phyloP scores from a whole-genome alignment of 2,888 invertebrate species.

The Saturnia pavonia region DNA sequence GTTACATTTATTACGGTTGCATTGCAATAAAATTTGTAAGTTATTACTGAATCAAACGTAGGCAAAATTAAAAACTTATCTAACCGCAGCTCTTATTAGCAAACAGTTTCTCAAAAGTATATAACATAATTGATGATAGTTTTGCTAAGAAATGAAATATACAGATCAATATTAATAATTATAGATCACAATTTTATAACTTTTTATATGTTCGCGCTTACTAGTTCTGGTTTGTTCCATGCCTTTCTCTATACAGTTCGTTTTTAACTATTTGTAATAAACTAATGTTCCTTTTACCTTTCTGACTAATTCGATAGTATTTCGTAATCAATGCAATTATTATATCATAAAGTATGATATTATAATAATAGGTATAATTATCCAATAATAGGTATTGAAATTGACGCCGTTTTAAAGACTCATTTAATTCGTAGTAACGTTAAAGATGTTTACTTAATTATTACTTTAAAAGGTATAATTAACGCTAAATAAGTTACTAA shows the following conservation, averaged over 20 bases:
- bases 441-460: no score
- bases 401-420: not conserved
- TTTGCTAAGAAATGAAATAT: not conserved
- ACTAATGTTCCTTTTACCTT: slow-evolving; percentile 33
- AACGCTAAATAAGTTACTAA: no score
- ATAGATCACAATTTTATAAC: not conserved
- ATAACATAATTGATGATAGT: not conserved
- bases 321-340: not conserved
- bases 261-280: slow-evolving; percentile 34
- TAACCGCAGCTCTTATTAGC: not conserved
- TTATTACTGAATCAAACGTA: no score
- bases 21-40: not conserved
- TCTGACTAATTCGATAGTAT: slow-evolving; percentile 21
- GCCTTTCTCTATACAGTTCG: slow-evolving; percentile 51
- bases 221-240: slow-evolving; percentile 26
- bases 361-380: no score
- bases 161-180: not conserved
- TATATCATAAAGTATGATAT: not conserved
- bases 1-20: not conserved
- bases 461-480: no score
- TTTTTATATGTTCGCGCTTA: not conserved
- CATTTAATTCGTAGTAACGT: no score
- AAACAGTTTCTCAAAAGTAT: not conserved
- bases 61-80: no score
- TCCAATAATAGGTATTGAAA: not conserved